Evolutionary conservation across 1,140 invertebrate genomes (phyloP).

Genomic region (Drosophila jambulina): DNA sequence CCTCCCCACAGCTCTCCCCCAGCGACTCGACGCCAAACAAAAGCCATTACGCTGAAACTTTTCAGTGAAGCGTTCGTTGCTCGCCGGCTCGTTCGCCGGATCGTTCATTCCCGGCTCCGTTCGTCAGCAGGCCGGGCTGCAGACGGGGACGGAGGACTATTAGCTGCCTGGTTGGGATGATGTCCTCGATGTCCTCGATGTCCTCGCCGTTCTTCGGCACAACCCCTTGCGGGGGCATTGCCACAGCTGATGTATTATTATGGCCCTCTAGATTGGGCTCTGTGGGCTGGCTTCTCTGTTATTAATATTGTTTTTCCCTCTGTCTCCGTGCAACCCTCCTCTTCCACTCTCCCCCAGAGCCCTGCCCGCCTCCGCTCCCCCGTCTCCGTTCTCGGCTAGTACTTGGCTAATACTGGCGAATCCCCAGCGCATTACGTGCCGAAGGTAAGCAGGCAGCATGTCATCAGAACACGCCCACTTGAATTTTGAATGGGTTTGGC

Average conservation of each 20-base stretch:
- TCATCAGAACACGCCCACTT: conserved; percentile 83
- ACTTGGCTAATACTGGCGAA: conserved; percentile 72
- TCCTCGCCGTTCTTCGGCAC: conserved; percentile 36
- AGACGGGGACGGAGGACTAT: conserved; percentile 26
- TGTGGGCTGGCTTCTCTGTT: conserved; percentile 65
- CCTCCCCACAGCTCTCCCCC: conserved; percentile 18
- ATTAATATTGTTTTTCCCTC: conserved; percentile 81
- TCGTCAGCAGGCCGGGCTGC: conserved; percentile 10
- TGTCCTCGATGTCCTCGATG: conserved; percentile 51
- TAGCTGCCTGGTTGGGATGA: conserved; percentile 58
- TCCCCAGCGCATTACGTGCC: conserved; percentile 83
- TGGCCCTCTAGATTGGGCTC: conserved; percentile 65
- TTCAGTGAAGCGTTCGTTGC: conserved; percentile 77
- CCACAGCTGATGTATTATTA: conserved; percentile 82
- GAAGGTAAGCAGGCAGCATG: conserved; percentile 80
- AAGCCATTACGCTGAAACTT: conserved; percentile 83
- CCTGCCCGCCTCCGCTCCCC: background rate
- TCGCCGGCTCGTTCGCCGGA: conserved; percentile 22
- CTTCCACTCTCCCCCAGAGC: background rate
- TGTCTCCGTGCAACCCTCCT: conserved; percentile 2
- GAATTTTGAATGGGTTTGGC: conserved; percentile 73
- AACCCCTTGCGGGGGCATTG: conserved; percentile 80
- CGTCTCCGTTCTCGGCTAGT: conserved; percentile 22
- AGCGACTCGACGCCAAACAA: conserved; percentile 68
- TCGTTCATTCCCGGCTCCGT: conserved; percentile 36